phyloP scores from a whole-genome alignment of 2,888 invertebrate genomes.

The Trypoxylon attenuatum region DNA sequence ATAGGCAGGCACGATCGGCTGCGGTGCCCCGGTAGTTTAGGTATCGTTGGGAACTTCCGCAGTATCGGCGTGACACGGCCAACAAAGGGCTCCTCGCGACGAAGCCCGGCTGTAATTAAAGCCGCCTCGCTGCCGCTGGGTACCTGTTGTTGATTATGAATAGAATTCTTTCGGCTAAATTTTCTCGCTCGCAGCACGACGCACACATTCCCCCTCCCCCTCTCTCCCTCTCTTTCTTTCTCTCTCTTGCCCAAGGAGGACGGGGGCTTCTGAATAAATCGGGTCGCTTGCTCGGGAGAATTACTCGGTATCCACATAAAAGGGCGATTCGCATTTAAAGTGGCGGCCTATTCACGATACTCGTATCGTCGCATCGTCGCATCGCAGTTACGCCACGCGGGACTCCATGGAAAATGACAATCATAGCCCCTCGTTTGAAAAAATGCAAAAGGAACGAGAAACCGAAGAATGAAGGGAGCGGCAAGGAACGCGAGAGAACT shows the following conservation, averaged over 20 bases:
- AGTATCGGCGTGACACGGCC: background rate
- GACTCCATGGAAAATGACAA: conserved; percentile 37
- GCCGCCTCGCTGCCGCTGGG: conserved; percentile 6
- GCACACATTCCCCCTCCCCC: no score
- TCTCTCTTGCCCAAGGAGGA: conserved; percentile 38
- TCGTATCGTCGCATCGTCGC: conserved; percentile 3
- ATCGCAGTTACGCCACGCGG: conserved; percentile 7
- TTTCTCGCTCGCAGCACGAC: conserved; percentile 23
- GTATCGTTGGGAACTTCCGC: conserved; percentile 1
- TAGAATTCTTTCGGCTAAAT: conserved; percentile 33
- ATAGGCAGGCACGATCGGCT: background rate
- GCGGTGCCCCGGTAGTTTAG: background rate
- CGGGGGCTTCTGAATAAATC: conserved; percentile 42
- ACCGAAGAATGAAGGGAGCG: background rate
- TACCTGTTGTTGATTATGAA: conserved; percentile 18
- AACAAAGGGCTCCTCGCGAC: conserved; percentile 10
- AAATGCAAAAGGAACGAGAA: background rate
- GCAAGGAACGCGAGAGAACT: background rate
- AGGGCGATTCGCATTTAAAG: conserved; percentile 30
- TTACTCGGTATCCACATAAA: conserved; percentile 32
- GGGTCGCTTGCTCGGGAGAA: conserved; percentile 42
- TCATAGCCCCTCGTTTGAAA: conserved; percentile 21
- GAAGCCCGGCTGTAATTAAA: conserved; percentile 32
- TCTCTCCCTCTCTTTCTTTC: no score
- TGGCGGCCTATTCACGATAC: conserved; percentile 30